Base-by-base conservation (phyloP, 2,113 vertebrate species). In the Sinosuthora webbiana region DNA sequence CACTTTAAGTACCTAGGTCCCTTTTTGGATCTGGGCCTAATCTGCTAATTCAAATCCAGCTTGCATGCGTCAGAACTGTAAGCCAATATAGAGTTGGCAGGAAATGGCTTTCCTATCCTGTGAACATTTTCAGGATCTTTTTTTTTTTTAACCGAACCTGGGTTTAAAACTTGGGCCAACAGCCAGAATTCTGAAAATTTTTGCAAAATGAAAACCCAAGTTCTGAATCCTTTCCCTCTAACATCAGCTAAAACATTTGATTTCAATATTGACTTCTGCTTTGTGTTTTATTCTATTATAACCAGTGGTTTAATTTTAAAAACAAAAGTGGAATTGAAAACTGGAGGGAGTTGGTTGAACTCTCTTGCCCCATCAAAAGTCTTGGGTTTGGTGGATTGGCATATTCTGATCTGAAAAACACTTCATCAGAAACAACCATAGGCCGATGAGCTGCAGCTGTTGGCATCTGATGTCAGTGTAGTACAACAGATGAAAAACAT, bases 81-180 rank as follows among this genome's bases (percentile, higher is more conserved):
- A 95, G 89, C 95, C 91, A 95, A 97, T 97, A 97, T 97, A 96
- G 95, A 95, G 96, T 83, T 97, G 96, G 95, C 96, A 97, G 95
- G 95, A 97, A 97, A 96, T 25, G 7, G 87, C 83, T 96, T 97
- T 96, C 89, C 94, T 95, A 95, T 92, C 94, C 94, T 97, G 96
- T 89, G 96, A 97, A 96, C 62, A 75, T 95, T 96, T 97, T 97
- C 91, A 93, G 83, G 77, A 95, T 87, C 37, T 93, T 41, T 41
- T 41, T 90, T 45, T 89, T 76, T 95, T 90, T 89, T 42, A 92
- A 92, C 83, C 17, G 1, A 97, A 97, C 96, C 95, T 96, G 89
- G 76, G 69, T 90, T 97, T 96, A 92, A 93, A 95, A 93, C 83
- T 78, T 92, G 80, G 95, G 92, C 89, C 94, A 90, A 92, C 71